Evolutionary conservation across 2,888 invertebrate genomes (phyloP), one percentile per base, ranked within the genome.

Genomic region (Torymus aiolomorphi): DNA sequence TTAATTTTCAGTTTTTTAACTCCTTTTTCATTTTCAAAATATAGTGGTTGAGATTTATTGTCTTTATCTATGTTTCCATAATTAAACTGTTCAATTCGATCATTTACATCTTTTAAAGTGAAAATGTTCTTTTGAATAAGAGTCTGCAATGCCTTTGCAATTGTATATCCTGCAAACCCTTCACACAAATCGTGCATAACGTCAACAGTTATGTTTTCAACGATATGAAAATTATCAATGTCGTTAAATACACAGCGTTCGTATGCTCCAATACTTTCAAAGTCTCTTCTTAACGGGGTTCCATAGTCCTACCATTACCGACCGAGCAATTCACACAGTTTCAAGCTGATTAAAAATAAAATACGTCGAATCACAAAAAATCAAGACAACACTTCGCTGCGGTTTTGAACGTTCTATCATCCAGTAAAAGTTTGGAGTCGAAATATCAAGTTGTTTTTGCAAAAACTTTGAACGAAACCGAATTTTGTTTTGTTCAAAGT

Each of bases 181-280:
- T n/a, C n/a, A n/a, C n/a, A n/a, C n/a, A n/a, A n/a, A n/a, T n/a
- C n/a, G n/a, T n/a, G n/a, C n/a, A n/a, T n/a, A n/a, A n/a, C n/a
- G n/a, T n/a, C n/a, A n/a, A 52, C 52, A 8, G 52, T 24, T 14
- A 57, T 24, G 61, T 77, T 71, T 42, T 77, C 77, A 31, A 42
- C 54, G 56, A 77, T 71, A n/a, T 77, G 63, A 49, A 77, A 77
- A 16, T 77, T 71, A 31, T 61, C 54, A 24, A 76, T n/a, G 3
- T 42, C 14, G 52, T 76, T 59, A 31, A 76, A 76, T 5, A 69
- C 16, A 49, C 76, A 76, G 52, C 52, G 52, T 52, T 52, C 52
- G 52, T 52, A 52, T 8, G 12, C 52, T 52, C 52, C 52, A 52
- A 52, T 52, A 52, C 52, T 52, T 11, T 52, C 52, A 52, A 52